Evolutionary conservation across 2,888 invertebrate genomes (phyloP).

Genomic region (Mycogona germanica): DNA sequence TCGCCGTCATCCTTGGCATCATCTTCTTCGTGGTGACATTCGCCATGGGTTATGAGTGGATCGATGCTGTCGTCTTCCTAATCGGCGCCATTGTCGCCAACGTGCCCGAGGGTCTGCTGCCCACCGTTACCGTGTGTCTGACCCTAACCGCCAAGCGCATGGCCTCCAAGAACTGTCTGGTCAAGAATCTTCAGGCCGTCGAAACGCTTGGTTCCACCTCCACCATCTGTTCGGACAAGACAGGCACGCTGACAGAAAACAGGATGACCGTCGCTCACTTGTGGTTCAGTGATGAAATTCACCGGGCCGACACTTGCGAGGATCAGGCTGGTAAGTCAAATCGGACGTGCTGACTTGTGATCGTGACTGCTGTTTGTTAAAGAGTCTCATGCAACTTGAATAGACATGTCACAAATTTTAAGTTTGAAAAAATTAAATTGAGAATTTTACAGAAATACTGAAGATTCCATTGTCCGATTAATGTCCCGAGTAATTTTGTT

Average conservation of each 20-base stretch:
- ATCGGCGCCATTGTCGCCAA: conserved; percentile 28
- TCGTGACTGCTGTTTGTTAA: background rate
- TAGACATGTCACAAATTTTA: no score
- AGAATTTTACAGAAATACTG: no score
- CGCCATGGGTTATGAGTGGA: conserved; percentile 24
- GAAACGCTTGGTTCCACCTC: conserved; percentile 43
- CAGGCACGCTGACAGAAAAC: conserved; percentile 38
- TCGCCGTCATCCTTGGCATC: conserved; percentile 23
- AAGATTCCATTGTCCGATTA: no score
- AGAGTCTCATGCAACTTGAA: background rate
- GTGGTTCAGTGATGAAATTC: conserved; percentile 37
- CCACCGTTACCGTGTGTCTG: conserved; percentile 32
- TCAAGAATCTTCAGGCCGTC: conserved; percentile 36
- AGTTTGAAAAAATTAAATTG: no score
- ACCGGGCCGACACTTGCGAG: conserved; percentile 31
- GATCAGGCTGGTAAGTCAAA: conserved; percentile 15
- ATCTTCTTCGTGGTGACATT: conserved; percentile 23
- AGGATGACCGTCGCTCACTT: conserved; percentile 42
- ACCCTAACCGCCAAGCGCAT: conserved; percentile 40
- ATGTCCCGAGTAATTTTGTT: no score
- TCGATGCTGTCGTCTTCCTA: conserved; percentile 24
- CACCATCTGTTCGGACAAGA: conserved; percentile 22
- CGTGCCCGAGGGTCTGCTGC: conserved; percentile 26
- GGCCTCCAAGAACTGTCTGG: conserved; percentile 21
- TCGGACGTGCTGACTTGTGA: background rate